phyloP scores from a whole-genome alignment of 1,140 invertebrate species.

The Drosophila jambulina region DNA sequence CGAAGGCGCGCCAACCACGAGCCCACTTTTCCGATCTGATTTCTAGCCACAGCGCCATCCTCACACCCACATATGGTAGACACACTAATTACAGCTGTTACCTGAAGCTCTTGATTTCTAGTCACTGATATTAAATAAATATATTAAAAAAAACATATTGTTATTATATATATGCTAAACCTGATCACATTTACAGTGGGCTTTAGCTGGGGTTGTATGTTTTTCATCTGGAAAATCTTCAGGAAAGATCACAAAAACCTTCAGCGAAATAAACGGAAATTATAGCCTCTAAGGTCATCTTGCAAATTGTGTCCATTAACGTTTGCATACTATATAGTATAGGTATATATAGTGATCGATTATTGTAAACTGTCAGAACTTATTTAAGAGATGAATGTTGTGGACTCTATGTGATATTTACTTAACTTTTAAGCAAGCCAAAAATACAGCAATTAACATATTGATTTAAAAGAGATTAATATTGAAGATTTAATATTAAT shows the following conservation, averaged over 20 bases:
- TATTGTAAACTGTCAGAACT: not conserved
- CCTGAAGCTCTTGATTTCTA: not conserved
- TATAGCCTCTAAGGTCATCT: conserved; percentile 4
- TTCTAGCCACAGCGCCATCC: conserved; percentile 17
- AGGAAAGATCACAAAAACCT: conserved; percentile 7
- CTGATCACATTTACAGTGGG: conserved; percentile 15
- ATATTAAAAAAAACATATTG: not conserved
- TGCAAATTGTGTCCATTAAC: conserved; percentile 17
- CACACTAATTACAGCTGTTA: not conserved
- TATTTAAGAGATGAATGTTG: not conserved
- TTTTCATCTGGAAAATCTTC: conserved; percentile 5
- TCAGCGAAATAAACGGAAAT: conserved; percentile 5
- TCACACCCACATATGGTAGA: conserved; percentile 13
- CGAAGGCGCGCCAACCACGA: conserved; percentile 60
- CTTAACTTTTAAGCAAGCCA: not conserved
- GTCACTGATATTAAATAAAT: not conserved
- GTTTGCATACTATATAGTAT: not conserved
- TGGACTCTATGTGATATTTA: not conserved
- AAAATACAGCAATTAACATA: not conserved
- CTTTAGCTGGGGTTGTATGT: not conserved
- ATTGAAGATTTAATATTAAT: no score
- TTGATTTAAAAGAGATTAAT: no score
- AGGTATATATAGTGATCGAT: conserved; percentile 3
- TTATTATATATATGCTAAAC: conserved; percentile 10
- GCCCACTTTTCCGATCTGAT: conserved; percentile 50